Conservation (phyloP, 2,888 invertebrate species). For the Xestia sexstrigata region DNA sequence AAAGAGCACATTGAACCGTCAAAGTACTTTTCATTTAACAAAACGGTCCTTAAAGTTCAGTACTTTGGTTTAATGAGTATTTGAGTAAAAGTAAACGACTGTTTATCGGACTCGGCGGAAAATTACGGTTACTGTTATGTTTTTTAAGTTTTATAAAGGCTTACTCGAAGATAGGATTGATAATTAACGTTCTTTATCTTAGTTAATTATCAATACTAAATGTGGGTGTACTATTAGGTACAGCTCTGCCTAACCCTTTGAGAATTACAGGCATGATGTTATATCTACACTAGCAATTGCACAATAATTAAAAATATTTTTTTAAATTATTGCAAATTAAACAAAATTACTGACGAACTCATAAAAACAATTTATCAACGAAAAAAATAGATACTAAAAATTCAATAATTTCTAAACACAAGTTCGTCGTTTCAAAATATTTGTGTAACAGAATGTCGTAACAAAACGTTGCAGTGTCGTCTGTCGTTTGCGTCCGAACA, state of each 20-base stretch:
- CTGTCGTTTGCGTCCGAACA: conserved; percentile 40
- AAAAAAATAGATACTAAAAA: background rate
- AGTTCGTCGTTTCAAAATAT: conserved; percentile 21
- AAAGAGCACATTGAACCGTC: conserved; percentile 54
- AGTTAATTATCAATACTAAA: too few relatives aligned
- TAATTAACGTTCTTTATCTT: background rate
- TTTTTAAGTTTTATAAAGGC: conserved; percentile 11
- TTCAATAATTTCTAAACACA: background rate
- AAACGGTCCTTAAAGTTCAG: conserved; percentile 51
- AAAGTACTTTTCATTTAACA: conserved; percentile 61
- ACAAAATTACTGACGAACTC: background rate
- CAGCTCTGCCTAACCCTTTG: too few relatives aligned
- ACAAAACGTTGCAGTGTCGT: conserved; percentile 31
- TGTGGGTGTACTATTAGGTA: too few relatives aligned
- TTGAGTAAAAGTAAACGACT: conserved; percentile 58
- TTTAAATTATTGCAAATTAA: background rate
- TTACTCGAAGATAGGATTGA: background rate
- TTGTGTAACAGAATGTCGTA: conserved; percentile 22
- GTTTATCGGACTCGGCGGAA: conserved; percentile 45
- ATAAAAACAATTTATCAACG: background rate
- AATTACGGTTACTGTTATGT: conserved; percentile 38
- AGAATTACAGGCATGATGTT: too few relatives aligned
- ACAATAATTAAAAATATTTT: background rate
- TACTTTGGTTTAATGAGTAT: conserved; percentile 62
- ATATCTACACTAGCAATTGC: background rate